Percentiles rank a stretch among this genome's conserved stretches.
phyloP scores from a whole-genome alignment of 2,797 vertebrate genomes.

The Clarias fuscus region DNA sequence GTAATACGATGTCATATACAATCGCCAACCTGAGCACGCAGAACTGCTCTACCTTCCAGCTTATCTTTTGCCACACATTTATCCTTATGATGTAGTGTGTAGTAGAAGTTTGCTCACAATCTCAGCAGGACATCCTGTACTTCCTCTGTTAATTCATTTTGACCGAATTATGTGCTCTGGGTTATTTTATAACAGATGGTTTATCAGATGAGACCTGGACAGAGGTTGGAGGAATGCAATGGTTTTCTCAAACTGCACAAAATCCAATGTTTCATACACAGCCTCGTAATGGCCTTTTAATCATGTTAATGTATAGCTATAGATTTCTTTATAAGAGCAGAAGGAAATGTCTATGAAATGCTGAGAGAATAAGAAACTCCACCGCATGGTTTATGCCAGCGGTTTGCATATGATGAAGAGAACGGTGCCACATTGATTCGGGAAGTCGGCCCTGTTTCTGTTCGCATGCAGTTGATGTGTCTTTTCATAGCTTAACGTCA shows the following conservation, averaged over 20 bases:
- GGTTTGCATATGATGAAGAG: neutral
- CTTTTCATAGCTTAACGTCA: neutral
- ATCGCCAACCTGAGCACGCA: no score
- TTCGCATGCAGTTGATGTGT: neutral
- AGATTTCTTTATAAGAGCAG: neutral
- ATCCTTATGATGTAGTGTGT: neutral
- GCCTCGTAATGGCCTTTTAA: slow-evolving; percentile 2
- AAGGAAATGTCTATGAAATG: neutral
- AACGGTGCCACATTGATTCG: neutral
- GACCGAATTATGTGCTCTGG: no score
- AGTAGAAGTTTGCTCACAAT: neutral
- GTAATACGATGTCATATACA: no score
- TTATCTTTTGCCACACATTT: neutral
- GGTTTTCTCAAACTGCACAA: neutral
- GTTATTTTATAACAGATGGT: neutral
- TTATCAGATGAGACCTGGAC: neutral
- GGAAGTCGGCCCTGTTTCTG: neutral
- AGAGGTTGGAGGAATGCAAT: neutral
- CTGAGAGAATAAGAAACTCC: neutral
- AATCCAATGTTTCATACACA: neutral
- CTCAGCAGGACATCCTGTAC: neutral
- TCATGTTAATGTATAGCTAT: neutral
- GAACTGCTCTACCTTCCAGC: neutral
- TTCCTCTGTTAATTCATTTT: neutral
- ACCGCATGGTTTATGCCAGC: neutral